A percentile compares a stretch with the other conserved stretches of the same genome.
Evolutionary conservation across 2,797 vertebrate species (phyloP).

Genomic region (Falco columbarius): DNA sequence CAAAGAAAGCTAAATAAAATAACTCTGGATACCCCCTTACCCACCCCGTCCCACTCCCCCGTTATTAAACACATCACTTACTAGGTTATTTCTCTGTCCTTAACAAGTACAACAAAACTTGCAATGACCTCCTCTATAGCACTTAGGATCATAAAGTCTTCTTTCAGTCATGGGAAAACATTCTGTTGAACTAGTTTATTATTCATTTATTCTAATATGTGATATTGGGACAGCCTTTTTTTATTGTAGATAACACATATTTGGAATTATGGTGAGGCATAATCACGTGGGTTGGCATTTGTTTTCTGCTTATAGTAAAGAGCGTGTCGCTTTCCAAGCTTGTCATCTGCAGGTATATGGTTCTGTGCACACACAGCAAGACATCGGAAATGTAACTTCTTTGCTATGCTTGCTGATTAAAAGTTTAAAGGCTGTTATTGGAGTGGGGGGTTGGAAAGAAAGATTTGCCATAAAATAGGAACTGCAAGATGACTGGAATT

Average conservation of each 20-base stretch:
- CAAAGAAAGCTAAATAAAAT: neutral
- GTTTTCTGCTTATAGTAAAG: neutral
- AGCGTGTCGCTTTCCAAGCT: neutral
- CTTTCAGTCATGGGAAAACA: neutral
- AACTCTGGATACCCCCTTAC: neutral
- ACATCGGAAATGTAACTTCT: neutral
- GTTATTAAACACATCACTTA: neutral
- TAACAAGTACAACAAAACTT: neutral
- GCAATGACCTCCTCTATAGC: neutral
- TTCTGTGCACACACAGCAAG: neutral
- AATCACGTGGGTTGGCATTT: neutral
- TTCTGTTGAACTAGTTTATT: neutral
- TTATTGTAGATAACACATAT: neutral
- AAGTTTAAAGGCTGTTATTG: neutral
- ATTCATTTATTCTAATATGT: neutral
- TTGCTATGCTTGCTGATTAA: neutral
- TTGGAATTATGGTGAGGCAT: neutral
- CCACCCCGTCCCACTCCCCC: neutral
- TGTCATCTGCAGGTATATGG: neutral
- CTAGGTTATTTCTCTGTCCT: neutral
- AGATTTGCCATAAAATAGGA: neutral
- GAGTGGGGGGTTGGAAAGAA: neutral
- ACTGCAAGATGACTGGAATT: neutral
- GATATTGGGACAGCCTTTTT: neutral
- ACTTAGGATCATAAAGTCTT: accelerated